Percentiles rank a stretch among this genome's conserved stretches.
These are phyloP conservation scores for Phorcus lineatus DNA, from an alignment of 2,888 invertebrate species.

Conservation along the genomic window DNA sequence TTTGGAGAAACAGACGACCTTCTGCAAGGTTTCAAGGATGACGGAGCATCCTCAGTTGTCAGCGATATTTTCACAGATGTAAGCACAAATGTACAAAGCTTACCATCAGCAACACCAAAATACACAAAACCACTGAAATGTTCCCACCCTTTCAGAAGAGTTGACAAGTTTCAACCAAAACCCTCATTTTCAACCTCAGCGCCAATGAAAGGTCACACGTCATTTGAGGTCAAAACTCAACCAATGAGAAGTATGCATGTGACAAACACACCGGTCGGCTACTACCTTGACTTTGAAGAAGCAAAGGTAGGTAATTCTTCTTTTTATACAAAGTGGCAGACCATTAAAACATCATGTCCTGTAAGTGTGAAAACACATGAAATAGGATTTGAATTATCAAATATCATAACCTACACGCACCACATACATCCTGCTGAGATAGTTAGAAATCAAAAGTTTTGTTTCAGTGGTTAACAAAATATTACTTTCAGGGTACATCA, in stretches of 20 bases:
- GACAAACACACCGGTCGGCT: conserved; percentile 43
- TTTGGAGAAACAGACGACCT: conserved; percentile 48
- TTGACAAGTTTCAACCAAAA: no score
- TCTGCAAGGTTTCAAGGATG: conserved; percentile 43
- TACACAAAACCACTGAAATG: not conserved
- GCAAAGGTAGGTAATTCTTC: conserved; percentile 36
- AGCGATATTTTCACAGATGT: conserved; percentile 56
- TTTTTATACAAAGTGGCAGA: no score
- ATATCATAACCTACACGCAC: no score
- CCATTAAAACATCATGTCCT: no score
- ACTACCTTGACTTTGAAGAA: conserved; percentile 46
- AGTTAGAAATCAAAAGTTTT: no score
- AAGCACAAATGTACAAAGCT: not conserved
- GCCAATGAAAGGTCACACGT: conserved; percentile 14
- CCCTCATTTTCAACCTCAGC: no score
- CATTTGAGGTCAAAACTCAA: not conserved
- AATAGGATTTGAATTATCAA: no score
- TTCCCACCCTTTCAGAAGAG: not conserved
- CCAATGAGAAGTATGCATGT: not conserved
- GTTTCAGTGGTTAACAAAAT: no score
- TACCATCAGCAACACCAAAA: not conserved
- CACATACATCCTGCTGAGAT: no score
- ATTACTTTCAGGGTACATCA: no score
- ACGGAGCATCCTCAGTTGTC: conserved; percentile 44
- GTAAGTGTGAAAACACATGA: no score